Base-by-base conservation (phyloP, 2,113 vertebrate genomes). In the Cisticola juncidis region DNA sequence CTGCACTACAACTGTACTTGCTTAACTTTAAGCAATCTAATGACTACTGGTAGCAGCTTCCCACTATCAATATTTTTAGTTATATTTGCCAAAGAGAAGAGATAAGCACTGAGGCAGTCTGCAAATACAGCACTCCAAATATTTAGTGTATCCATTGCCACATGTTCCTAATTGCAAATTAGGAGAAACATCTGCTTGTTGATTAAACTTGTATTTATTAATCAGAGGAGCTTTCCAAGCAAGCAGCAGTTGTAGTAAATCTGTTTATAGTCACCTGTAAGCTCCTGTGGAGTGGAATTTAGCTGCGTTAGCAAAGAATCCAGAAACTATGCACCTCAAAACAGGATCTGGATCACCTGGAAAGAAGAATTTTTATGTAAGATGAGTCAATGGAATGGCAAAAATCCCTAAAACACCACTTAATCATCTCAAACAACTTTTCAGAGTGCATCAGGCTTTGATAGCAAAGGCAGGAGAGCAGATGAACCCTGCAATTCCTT, bases 221-320 rank as follows among this genome's bases (percentile, higher is more conserved):
- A 79, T 66, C 35, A 74, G 68, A 71, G 40, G 21, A 88, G 76
- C 20, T 71, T 64, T 86, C 58, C 77, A 90, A n/a, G 14, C 15
- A 81, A 90, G 57, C 24, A 73, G 24, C 14, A 69, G 18, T 20
- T 83, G 54, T 6, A 84, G 20, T 21, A 31, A 60, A 86, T 31
- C 12, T 28, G 45, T 3, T 17, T 16, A 22, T 36, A 81, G 18
- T 97, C 96, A 99, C 99, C 99, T 98, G 91, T 99, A 99, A 87
- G 98, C 99, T 83, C 99, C 99, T 2, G 99, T 99, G 70, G 99
- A 99, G 95, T 99, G 99, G 96, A 99, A 98, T 77, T 99, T 99
- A 16, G 99, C 99, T 10, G 99, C 99, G 3, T 99, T 99, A 20
- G 99, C 98, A 90, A 99, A 99, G 97, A 99, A 99, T 42, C 99